Base-by-base conservation (phyloP, 2,888 invertebrate species). In the Spodoptera littoralis region DNA sequence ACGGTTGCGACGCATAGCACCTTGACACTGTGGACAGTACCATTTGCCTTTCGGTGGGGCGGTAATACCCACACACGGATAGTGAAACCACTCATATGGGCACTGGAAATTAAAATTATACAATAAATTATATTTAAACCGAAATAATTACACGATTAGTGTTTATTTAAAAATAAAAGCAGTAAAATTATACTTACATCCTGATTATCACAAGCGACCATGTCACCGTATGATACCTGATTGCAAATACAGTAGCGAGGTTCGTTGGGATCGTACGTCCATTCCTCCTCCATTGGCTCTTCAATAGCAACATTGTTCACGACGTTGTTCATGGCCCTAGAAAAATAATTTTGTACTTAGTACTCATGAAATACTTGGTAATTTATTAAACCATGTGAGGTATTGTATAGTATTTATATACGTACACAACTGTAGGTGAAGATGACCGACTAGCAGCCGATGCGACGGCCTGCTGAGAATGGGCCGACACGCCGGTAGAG, bases 71-170 rank as follows among this genome's bases (percentile, higher is more conserved):
- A 99, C 99, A 90, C 99, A 99, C 6, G 98, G 98, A 94, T 99
- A 99, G 94, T 99, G 99, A 94, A 99, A 99, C 99, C 99, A 99
- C 91, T 99, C 99, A 86, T 98, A 98, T 1, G 98, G 98, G 91
- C 99, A 99, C 98, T 98, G 95, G 77, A 89, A 72, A 46, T 18
- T 11, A 49, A 2, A 65, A 13, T 18, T 18, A 18, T 49, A 50
- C 11, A 44, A 51, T 53, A 46, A 4, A 22, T 22, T 27, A 0
- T n/a, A 18, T 11, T 36, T 2, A 11, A 46, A 22, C 4, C 3
- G 30, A 11, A 3, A 58, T 22, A 4, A 41, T 52, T 52, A 27
- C 4, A n/a, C 11, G 18, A 8, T 8, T 8, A 13, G 24, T 41
- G 22, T 24, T 12, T n/a, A 43, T 22, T 36, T 54, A 3, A 27